A percentile compares a stretch with the other conserved stretches of the same genome.
Conservation (phyloP, 2,888 invertebrate genomes). For the Tenthredo mesomela region DNA sequence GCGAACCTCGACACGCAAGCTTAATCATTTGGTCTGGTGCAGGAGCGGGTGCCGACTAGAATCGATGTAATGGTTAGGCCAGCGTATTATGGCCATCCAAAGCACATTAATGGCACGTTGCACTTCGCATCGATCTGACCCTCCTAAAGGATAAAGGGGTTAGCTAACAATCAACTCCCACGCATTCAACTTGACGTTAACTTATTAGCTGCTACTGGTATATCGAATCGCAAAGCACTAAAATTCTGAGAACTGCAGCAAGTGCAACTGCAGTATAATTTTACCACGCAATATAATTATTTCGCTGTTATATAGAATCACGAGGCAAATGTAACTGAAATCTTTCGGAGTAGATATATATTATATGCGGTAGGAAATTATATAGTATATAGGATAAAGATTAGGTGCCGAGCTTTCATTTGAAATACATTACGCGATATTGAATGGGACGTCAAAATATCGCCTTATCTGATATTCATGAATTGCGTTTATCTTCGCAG, state of each 20-base stretch:
- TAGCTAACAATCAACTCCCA: conserved; percentile 5
- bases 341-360: not conserved
- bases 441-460: not conserved
- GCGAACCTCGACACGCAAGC: conserved; percentile 22
- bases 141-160: not conserved
- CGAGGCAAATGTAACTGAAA: not conserved
- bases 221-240: not conserved
- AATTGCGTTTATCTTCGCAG: not conserved
- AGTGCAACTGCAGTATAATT: not conserved
- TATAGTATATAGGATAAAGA: not conserved
- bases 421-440: not conserved
- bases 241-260: not conserved
- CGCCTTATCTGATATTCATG: not conserved
- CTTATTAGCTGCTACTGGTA: not conserved
- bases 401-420: not conserved
- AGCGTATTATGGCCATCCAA: conserved; percentile 24
- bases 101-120: conserved; percentile 36
- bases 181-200: not conserved
- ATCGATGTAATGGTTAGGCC: conserved; percentile 42
- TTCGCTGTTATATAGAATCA: no score
- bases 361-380: not conserved
- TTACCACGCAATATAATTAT: not conserved
- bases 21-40: conserved; percentile 36
- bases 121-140: conserved; percentile 32
- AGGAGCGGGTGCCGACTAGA: not conserved